phyloP scores from a whole-genome alignment of 2,888 invertebrate genomes.

The Lepidonotus clava region DNA sequence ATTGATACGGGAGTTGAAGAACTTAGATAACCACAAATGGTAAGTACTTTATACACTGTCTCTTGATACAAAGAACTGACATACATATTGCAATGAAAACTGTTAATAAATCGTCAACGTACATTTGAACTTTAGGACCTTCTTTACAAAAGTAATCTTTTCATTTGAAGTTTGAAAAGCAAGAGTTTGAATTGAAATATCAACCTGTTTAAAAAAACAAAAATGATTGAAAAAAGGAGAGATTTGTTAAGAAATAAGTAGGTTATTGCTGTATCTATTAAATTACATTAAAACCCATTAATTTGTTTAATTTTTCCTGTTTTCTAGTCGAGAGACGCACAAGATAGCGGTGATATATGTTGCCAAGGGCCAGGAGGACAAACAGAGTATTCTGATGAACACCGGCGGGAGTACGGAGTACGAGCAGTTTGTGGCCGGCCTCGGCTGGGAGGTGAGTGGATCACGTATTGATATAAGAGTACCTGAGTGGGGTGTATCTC shows the following conservation, averaged over 20 bases:
- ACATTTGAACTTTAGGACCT: too few species aligned
- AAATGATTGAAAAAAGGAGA: too few species aligned
- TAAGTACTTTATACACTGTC: too few species aligned
- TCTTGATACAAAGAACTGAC: too few species aligned
- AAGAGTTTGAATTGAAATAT: too few species aligned
- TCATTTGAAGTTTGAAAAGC: too few species aligned
- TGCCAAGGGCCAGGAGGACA: slow-evolving; percentile 96
- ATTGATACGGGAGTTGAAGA: slow-evolving; percentile 92
- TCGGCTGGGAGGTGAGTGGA: slow-evolving; percentile 86
- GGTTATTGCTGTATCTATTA: background rate
- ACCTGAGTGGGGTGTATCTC: too few species aligned
- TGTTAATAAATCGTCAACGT: too few species aligned
- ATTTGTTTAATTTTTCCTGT: background rate
- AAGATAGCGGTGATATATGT: slow-evolving; percentile 97
- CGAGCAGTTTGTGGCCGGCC: slow-evolving; percentile 86
- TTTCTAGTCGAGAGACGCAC: slow-evolving; percentile 78
- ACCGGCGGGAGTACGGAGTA: slow-evolving; percentile 95
- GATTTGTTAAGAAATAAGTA: too few species aligned
- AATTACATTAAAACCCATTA: background rate
- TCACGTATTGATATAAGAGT: too few species aligned
- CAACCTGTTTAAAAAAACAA: too few species aligned
- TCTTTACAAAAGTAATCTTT: too few species aligned
- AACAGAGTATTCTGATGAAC: slow-evolving; percentile 95
- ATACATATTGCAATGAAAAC: background rate
- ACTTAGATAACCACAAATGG: slow-evolving; percentile 90